Evolutionary conservation across 2,797 vertebrate species (phyloP), one percentile per base, ranked within the genome.

Genomic region (Sus cebifrons): DNA sequence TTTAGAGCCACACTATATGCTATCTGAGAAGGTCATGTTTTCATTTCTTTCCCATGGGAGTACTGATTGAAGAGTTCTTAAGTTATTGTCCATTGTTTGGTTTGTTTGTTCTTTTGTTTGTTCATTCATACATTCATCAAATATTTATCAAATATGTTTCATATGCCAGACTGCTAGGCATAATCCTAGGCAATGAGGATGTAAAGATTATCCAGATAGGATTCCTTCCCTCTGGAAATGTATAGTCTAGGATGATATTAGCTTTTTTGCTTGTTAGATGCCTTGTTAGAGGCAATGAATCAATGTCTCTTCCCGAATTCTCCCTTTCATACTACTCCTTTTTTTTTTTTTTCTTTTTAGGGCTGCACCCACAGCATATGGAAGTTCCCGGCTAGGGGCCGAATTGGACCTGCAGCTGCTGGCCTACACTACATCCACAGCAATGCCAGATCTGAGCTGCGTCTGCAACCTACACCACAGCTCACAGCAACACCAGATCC

Each of bases 61-160:
- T 94, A 85, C 32, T 49, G 54, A 75, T 54, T 52, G 17, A 21
- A 86, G 2, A 90, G 18, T 84, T 74, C 29, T 91, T 86, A 88
- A 91, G 52, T 81, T 86, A 78, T 32, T 95, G n/a, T 73, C 4
- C 12, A 36, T 78, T 92, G 23, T 84, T 78, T 84, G 15, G 17
- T 71, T 90, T 77, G 56, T 86, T 86, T 2, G 20, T 73, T 70
- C 6, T 85, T 75, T 67, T n/a, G 4, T 77, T 78, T 79, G 82
- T 54, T 88, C 18, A 56, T 86, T 92, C 21, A 25, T 82, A 12
- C 32, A 49, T 58, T 77, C 4, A 78, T 89, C 44, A 92, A 68
- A 56, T 94, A 73, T 36, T 93, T 93, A 67, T 40, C 6, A 82
- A 67, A 44, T 23, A 54, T 52, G 32, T 87, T 96, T 95, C 20